Evolutionary conservation across 2,888 invertebrate species (phyloP), one percentile per base, ranked within the genome.

Genomic region (Octodonta nipae): DNA sequence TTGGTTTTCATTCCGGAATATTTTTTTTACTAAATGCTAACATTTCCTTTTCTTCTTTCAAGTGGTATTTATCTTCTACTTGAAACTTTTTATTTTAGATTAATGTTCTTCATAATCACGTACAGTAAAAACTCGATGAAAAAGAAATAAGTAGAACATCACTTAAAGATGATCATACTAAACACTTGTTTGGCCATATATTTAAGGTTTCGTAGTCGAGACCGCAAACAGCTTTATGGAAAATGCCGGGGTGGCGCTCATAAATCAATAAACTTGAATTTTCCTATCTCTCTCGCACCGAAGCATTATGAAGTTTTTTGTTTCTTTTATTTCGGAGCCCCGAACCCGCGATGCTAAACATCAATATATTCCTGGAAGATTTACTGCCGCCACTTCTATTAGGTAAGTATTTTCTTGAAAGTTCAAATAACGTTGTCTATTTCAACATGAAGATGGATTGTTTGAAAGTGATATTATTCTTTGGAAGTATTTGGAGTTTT

Each of bases 181-280:
- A 61, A 60, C 62, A 61, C 58, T 61, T 61, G 61, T 62, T 60
- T 55, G 56, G 58, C 59, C 56, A 61, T 62, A 61, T 62, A 61
- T 62, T 61, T 60, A 50, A 52, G 53, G 50, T 43, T 48, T 52
- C 47, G 53, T 54, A 56, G 56, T 54, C 52, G 55, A 53, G 57
- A 57, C 60, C 60, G 58, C 61, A 61, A 61, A 61, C 61, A 61
- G 62, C 62, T 62, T 62, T 62, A 61, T 61, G 60, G 62, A 61
- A 61, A 61, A 58, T 55, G 59, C 59, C 54, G 52, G 59, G 60
- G 59, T 60, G 59, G 59, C 63, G 65, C 61, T 65, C 68, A 68
- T 70, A 68, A 70, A 70, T 70, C 70, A 70, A 69, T 69, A 68
- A 67, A 64, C 60, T n/a, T 51, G 50, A 52, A 50, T 44, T 41